A percentile compares a stretch with the other conserved stretches of the same genome.
Evolutionary conservation across 2,797 vertebrate species (phyloP).

Genomic region (Salarias fasciatus): DNA sequence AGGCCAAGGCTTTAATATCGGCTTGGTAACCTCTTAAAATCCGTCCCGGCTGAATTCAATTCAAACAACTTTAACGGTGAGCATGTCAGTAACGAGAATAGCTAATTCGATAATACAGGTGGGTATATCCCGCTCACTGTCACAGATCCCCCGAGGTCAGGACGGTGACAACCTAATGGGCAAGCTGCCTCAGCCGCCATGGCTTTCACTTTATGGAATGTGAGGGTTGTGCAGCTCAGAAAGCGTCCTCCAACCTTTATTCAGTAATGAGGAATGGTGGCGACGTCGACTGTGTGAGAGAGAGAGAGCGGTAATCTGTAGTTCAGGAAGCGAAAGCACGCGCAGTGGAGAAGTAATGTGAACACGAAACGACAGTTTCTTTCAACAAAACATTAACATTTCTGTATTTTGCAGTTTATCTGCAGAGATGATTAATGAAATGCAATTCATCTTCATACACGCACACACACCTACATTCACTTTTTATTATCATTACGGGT

Average conservation of each 20-base stretch:
- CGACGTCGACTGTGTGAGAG: constrained; percentile 40
- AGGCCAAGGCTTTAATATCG: constrained; percentile 63
- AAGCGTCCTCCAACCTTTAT: constrained; percentile 23
- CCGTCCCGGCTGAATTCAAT: constrained; percentile 60
- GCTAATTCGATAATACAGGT: constrained; percentile 57
- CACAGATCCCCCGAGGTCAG: constrained; percentile 48
- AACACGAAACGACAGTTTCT: constrained; percentile 16
- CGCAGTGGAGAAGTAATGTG: constrained; percentile 10
- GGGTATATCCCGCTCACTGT: constrained; percentile 59
- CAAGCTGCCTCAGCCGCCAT: constrained; percentile 39
- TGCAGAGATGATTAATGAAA: constrained; percentile 33
- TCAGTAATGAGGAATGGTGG: constrained; percentile 4
- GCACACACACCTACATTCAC: constrained; percentile 18
- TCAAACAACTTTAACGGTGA: constrained; percentile 66
- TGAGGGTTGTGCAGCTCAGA: constrained; percentile 41
- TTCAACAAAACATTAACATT: constrained; percentile 18
- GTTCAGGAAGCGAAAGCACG: constrained; percentile 26
- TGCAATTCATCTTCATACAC: constrained; percentile 8
- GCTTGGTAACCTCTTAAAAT: constrained; percentile 37
- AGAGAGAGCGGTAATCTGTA: constrained; percentile 37
- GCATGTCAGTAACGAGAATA: constrained; percentile 71
- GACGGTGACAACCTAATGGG: constrained; percentile 27
- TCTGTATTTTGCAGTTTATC: constrained; percentile 7
- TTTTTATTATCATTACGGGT: constrained; percentile 15
- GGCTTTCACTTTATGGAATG: constrained; percentile 72